phyloP scores from a whole-genome alignment of 2,888 invertebrate genomes.

The Cheilosia vernalis region DNA sequence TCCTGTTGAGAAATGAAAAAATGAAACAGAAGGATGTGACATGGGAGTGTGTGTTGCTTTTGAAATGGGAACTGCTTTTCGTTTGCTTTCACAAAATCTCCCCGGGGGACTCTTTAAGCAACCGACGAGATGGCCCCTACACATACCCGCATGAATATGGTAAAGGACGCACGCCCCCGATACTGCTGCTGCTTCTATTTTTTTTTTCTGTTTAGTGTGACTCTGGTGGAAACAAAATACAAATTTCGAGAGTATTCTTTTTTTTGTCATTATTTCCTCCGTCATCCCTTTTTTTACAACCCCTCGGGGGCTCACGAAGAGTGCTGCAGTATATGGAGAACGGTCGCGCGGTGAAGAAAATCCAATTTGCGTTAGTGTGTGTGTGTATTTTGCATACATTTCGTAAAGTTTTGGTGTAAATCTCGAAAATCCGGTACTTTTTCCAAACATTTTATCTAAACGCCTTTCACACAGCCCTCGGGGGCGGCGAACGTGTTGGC shows the following conservation, averaged over 20 bases:
- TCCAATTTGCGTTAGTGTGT: constrained; percentile 48
- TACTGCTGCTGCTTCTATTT: constrained; percentile 7
- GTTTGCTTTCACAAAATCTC: constrained; percentile 70
- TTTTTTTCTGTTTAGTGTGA: constrained; percentile 30
- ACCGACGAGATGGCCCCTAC: constrained; percentile 45
- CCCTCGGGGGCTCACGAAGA: constrained; percentile 56
- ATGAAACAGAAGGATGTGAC: constrained; percentile 30
- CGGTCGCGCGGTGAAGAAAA: constrained; percentile 54
- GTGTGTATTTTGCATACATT: constrained; percentile 69
- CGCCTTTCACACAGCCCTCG: constrained; percentile 65
- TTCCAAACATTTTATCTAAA: constrained; percentile 75
- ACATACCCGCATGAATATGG: constrained; percentile 9
- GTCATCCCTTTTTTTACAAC: constrained; percentile 57
- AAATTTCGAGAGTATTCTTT: constrained; percentile 67
- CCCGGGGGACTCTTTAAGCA: constrained; percentile 74
- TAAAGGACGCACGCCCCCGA: constrained; percentile 52
- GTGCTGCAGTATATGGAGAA: neutral
- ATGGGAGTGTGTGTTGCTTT: constrained; percentile 50
- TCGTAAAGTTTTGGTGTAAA: constrained; percentile 74
- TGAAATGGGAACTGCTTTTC: constrained; percentile 68
- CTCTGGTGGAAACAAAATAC: constrained; percentile 59
- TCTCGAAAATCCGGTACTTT: constrained; percentile 75
- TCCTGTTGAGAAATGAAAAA: constrained; percentile 29
- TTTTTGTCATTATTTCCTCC: constrained; percentile 31
- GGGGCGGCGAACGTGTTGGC: constrained; percentile 72